These are phyloP conservation scores for Aphis gossypii DNA, from an alignment of 1,140 invertebrate species.

Conservation along the genomic window DNA sequence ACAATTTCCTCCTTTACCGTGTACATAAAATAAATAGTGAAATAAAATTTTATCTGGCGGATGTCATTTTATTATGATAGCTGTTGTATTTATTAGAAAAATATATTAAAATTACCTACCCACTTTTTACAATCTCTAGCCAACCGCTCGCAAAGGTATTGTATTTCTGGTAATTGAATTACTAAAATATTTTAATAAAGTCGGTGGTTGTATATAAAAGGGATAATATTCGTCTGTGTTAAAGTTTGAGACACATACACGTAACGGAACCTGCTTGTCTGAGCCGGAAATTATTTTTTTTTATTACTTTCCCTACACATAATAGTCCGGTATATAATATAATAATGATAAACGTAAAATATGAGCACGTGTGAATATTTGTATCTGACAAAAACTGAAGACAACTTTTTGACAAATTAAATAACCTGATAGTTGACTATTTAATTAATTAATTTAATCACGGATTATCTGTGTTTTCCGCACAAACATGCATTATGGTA, in stretches of 20 bases:
- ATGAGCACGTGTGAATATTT: background rate
- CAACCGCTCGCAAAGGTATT: background rate
- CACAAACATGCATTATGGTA: background rate
- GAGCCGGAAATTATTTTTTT: constrained; percentile 1
- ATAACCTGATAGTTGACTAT: background rate
- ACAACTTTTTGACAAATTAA: background rate
- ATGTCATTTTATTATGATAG: background rate
- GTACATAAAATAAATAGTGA: background rate
- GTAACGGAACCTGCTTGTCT: background rate
- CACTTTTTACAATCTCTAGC: background rate
- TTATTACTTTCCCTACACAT: background rate
- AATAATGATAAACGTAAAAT: background rate
- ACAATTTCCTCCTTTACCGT: background rate
- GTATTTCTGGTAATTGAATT: background rate
- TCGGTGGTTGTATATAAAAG: background rate
- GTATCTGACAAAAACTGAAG: background rate
- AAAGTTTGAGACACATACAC: background rate
- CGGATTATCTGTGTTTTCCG: background rate
- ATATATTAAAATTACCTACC: background rate
- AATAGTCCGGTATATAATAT: background rate
- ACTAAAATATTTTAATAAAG: constrained; percentile 20
- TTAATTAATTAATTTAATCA: background rate
- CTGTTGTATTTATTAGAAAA: background rate
- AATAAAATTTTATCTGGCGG: background rate
- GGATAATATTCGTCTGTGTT: background rate